Base-by-base conservation (phyloP, 2,888 invertebrate species). In the Agrochola lota region DNA sequence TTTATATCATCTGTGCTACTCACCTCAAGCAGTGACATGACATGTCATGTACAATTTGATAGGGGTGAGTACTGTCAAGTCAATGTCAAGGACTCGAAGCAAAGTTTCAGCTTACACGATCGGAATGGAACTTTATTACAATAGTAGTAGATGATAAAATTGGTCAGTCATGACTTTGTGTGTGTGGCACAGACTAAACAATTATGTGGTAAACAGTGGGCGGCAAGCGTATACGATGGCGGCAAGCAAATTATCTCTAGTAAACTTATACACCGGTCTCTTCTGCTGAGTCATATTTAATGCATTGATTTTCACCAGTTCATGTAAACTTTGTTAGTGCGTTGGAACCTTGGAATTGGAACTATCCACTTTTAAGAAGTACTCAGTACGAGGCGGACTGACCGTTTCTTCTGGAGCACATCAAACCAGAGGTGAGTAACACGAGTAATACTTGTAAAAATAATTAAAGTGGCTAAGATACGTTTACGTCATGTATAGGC, bases 221-320 rank as follows among this genome's bases (percentile, higher is more conserved):
- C 40, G 40, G 40, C 40, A 40, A 40, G 40, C 40, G 2, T 7
- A 49, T 0, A 46, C 46, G 9, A 12, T 40, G 40, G 40, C 40
- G 7, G 7, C 46, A n/a, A 30, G 9, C 12, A 43, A 57, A 70
- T 20, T 20, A 43, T 59, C 23, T 15, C 15, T 20, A 15, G 5
- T 30, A 43, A 62, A 71, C 0, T 15, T 15, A 46, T 5, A 46
- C 15, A 30, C 52, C 52, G 35, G 12, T n/a, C 30, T 40, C 40
- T n/a, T 72, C 26, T 72, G 52, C 40, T 72, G 52, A 72, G 40
- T 72, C 52, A 55, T 72, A 15, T 4, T 46, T 26, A 43, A 23
- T 55, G 20, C 52, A 69, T 55, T 55, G 52, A 43, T 11, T 72
- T 52, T 52, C 12, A 66, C 35, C 35, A 52, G 40, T 26, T 69